Evolutionary conservation across 2,113 vertebrate genomes (phyloP).

Genomic region (Myotis davidii): DNA sequence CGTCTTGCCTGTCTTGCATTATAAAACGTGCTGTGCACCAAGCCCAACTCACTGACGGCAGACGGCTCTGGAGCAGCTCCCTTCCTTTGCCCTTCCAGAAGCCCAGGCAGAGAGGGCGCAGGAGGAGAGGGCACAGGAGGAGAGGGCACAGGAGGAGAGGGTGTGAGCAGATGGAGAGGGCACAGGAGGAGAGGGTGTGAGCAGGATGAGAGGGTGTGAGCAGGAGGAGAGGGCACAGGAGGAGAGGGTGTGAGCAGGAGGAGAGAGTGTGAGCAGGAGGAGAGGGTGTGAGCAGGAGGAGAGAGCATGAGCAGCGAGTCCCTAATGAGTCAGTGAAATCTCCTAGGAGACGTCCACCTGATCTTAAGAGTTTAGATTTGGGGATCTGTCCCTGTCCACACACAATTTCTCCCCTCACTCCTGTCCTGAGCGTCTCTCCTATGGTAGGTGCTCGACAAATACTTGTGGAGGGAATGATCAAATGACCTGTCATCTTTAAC

Average conservation of each 20-base stretch:
- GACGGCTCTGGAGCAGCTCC: background rate
- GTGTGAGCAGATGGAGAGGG: background rate
- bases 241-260: background rate
- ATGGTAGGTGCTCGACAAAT: background rate
- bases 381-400: background rate
- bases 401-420: background rate
- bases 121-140: too few species aligned
- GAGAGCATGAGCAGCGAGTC: fast-evolving
- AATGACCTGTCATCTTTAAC: background rate
- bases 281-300: too few species aligned
- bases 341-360: background rate
- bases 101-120: background rate
- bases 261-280: too few species aligned
- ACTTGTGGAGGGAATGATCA: background rate
- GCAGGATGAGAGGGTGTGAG: too few species aligned
- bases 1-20: background rate
- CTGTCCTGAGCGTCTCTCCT: background rate
- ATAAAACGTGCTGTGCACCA: background rate
- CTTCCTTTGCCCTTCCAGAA: background rate
- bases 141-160: background rate
- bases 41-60: background rate
- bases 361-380: background rate
- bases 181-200: too few species aligned
- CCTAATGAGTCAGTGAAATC: background rate
- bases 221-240: background rate